phyloP scores from a whole-genome alignment of 2,797 vertebrate genomes.

The Dermochelys coriacea region DNA sequence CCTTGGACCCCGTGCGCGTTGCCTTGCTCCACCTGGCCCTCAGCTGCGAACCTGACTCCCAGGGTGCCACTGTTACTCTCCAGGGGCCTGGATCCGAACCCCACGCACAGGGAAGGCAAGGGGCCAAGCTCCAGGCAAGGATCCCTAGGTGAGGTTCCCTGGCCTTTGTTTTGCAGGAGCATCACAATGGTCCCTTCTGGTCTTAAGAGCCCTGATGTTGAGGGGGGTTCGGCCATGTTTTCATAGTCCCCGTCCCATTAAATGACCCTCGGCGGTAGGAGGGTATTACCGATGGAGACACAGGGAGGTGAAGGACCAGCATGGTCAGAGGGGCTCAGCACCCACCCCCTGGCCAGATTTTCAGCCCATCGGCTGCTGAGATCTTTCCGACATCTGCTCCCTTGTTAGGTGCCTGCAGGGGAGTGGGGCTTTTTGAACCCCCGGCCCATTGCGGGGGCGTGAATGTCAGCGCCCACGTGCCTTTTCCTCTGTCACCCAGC shows the following conservation, averaged over 20 bases:
- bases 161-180: too few species aligned
- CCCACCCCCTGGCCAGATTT: background rate
- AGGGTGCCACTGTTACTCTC: background rate
- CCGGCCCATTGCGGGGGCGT: background rate
- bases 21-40: background rate
- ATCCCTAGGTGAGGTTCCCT: too few species aligned
- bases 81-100: background rate
- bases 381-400: background rate
- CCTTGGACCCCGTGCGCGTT: too few species aligned
- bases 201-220: background rate
- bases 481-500: too few species aligned
- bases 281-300: background rate
- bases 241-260: background rate
- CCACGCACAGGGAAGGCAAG: background rate
- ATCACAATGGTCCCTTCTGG: background rate
- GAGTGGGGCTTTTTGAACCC: background rate
- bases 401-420: background rate
- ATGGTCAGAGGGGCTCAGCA: background rate
- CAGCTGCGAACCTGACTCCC: conserved; percentile 49
- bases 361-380: background rate
- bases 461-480: too few species aligned
- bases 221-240: background rate
- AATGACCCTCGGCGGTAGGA: accelerated
- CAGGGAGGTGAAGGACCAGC: conserved; percentile 6
- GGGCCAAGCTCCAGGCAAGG: too few species aligned